Percentiles rank a stretch among this genome's conserved stretches.
Conservation (phyloP, 2,113 vertebrate species). For the Poecile atricapillus region DNA sequence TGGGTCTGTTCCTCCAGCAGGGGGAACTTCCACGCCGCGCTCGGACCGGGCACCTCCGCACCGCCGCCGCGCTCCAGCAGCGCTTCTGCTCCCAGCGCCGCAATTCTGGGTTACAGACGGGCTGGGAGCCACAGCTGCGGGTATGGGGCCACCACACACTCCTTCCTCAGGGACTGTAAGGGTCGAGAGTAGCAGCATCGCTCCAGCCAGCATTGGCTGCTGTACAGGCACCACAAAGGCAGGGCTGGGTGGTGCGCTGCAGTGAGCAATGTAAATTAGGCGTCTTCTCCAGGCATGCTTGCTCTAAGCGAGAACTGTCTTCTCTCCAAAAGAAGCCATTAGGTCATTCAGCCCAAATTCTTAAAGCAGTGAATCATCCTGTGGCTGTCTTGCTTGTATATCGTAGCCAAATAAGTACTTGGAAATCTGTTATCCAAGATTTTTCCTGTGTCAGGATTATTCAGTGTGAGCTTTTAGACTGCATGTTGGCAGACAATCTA, state of each 20-base stretch:
- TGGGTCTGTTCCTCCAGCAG: slow-evolving; percentile 1
- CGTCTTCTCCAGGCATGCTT: neutral
- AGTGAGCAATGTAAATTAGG: neutral
- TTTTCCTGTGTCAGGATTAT: neutral
- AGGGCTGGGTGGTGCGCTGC: neutral
- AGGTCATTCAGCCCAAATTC: neutral
- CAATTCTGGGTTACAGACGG: accelerated
- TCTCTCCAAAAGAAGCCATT: neutral
- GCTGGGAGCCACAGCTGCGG: neutral
- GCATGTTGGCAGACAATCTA: neutral
- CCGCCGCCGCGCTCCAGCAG: neutral
- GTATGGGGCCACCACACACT: too few species aligned
- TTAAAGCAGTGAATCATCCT: neutral
- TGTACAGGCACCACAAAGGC: neutral
- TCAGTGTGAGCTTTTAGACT: neutral
- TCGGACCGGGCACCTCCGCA: neutral
- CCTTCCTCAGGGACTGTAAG: neutral
- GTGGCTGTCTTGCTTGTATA: neutral
- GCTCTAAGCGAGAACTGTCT: neutral
- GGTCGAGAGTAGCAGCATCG: accelerated
- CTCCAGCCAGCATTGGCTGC: neutral
- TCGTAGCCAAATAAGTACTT: neutral
- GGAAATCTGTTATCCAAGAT: neutral
- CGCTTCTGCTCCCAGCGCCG: neutral
- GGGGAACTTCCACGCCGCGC: slow-evolving; percentile 20